phyloP scores from a whole-genome alignment of 2,888 invertebrate genomes.

The Crepidodera aurea region DNA sequence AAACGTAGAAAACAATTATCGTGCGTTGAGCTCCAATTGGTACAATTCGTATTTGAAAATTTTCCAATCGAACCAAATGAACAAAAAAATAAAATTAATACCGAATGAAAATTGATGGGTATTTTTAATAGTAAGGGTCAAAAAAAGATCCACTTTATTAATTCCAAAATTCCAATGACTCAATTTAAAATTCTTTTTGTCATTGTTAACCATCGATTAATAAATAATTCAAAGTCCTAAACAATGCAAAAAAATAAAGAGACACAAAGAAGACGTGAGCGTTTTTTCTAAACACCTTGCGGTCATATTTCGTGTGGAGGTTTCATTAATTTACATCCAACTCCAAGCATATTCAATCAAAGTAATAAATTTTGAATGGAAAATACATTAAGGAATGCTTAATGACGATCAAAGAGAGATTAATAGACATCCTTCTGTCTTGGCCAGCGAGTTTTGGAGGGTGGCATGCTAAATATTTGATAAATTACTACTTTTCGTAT shows the following conservation, averaged over 20 bases:
- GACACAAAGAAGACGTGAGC: constrained; percentile 15
- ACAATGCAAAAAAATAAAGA: constrained; percentile 18
- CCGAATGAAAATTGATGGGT: no score
- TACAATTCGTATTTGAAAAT: no score
- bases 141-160: no score
- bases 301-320: constrained; percentile 24
- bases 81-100: no score
- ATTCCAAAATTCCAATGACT: no score
- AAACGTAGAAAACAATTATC: no score
- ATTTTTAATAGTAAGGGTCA: no score
- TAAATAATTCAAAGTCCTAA: constrained; percentile 15
- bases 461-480: constrained; percentile 33
- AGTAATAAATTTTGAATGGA: constrained; percentile 36
- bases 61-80: no score
- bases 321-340: constrained; percentile 29
- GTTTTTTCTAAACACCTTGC: constrained; percentile 17
- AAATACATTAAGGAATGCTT: constrained; percentile 34
- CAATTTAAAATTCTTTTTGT: neutral
- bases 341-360: constrained; percentile 26
- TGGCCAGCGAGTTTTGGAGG: constrained; percentile 20
- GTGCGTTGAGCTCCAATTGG: no score
- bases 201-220: neutral
- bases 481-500: constrained; percentile 19
- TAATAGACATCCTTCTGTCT: constrained; percentile 29
- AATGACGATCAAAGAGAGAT: constrained; percentile 33